Percentiles rank a stretch among this genome's conserved stretches.
Evolutionary conservation across 2,888 invertebrate species (phyloP).

Genomic region (Rhamnusium bicolor): DNA sequence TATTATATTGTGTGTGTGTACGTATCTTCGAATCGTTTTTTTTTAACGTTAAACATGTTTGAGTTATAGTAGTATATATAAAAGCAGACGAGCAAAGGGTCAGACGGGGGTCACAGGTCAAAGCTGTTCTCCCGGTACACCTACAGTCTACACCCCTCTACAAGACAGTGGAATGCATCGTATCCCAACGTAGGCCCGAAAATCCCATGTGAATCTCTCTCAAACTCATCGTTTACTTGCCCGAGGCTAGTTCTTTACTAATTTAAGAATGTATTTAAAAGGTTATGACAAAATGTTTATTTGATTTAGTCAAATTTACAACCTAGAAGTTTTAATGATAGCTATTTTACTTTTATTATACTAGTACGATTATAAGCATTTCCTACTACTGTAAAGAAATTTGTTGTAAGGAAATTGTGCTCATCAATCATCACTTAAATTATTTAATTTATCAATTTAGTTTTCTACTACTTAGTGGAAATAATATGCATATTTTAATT

Average conservation of each 20-base stretch:
- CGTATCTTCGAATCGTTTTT: background rate
- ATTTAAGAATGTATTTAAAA: background rate
- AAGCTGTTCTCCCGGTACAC: conserved; percentile 33
- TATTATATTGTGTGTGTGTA: background rate
- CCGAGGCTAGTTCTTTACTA: conserved; percentile 5
- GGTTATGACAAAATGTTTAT: background rate
- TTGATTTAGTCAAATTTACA: background rate
- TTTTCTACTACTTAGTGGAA: no score
- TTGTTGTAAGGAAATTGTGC: no score
- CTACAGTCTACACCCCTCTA: conserved; percentile 32
- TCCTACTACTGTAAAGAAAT: no score
- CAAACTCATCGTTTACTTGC: conserved; percentile 15
- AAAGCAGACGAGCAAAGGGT: conserved; percentile 46
- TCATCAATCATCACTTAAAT: no score
- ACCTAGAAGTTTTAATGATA: no score
- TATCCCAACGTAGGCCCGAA: conserved; percentile 18
- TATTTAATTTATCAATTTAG: no score
- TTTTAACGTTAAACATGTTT: conserved; percentile 34
- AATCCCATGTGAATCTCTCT: conserved; percentile 36
- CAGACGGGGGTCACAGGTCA: conserved; percentile 52
- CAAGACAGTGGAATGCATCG: conserved; percentile 27
- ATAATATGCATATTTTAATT: no score
- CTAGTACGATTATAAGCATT: no score
- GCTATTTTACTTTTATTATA: background rate
- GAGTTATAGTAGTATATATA: conserved; percentile 46